Base-by-base conservation (phyloP, 2,113 vertebrate genomes). In the Bungarus multicinctus region DNA sequence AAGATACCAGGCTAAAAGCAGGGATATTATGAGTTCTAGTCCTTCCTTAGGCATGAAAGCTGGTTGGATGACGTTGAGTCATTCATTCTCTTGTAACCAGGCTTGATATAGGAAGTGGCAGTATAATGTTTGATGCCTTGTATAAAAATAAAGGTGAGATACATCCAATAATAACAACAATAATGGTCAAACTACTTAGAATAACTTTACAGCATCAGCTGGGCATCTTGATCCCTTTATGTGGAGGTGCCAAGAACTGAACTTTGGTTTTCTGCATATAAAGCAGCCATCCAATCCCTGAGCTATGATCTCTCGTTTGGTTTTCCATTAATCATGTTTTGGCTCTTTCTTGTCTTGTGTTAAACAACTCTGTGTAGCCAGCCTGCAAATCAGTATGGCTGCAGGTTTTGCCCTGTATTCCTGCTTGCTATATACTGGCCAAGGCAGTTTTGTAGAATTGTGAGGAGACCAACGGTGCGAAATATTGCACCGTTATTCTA, bases 351-450 rank as follows among this genome's bases (percentile, higher is more conserved):
- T 64, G 2, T 34, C 1, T 53, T 43, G 90, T 92, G 53, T 87
- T 58, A 34, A 30, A 58, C 86, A 3, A 90, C 34, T 81, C 34
- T 39, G 60, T 88, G 57, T 90, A 90, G 87, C 53, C 20, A 27
- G 53, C 69, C 11, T 0, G 25, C 9, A 4, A 89, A 0, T 14
- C 64, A 57, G 3, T 12, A 6, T 20, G 6, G 88, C 23, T 88
- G 86, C 74, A 69, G 43, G 20, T 88, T 93, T 50, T 94, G 94
- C 54, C 47, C 53, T 60, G 7, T 50, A 27, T 50, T 30, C 85
- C 52, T 89, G 43, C 12, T 0, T 0, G 90, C 0, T 0, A 92
- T 43, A 64, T 11, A 16, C 0, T 34, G 69, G 47, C 81, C 39
- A 2, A 0, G 22, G 0, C 0, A 11, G 88, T 58, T 4, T 87